Base-by-base conservation (phyloP, 2,113 vertebrate genomes). In the Pangasianodon hypophthalmus region DNA sequence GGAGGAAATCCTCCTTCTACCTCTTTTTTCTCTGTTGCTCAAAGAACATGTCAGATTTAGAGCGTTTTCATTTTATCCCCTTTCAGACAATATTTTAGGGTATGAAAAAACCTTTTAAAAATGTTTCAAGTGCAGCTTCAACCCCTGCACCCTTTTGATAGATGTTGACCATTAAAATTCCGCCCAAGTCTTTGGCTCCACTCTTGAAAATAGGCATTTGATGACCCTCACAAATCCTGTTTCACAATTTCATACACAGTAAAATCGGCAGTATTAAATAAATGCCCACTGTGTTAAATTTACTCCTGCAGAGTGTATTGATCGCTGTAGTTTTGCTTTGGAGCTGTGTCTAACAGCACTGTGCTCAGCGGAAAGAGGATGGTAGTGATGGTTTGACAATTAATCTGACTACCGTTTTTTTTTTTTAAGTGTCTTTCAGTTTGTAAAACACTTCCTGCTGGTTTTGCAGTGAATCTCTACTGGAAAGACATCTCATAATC, bases 201-300 rank as follows among this genome's bases (percentile, higher is more conserved):
- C 21, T 85, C 54, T 9, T 44, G 75, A 44, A 64, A 89, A 89
- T 79, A 83, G 14, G n/a, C 56, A 54, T 80, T 86, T 86, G 88
- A 86, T 86, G 84, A 80, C 84, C 56, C 73, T 79, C 71, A 89
- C 88, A 86, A 86, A 86, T 67, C 84, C 84, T 80, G 71, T 69
- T 89, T 32, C 21, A 86, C 84, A 86, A 86, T 86, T 80, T 79
- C 9, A 26, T 85, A 86, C 58, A 8, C 88, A 54, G 71, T 89
- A 89, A 89, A 89, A 86, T 86, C 21, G 8, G 84, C 73, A 67
- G 73, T 80, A 64, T 67, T 89, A 64, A 79, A 81, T 89, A 75
- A 86, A 89, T 37, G 73, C 84, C 88, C 77, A 86, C 54, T 52
- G 88, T 86, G 84, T 89, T 89, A 86, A 86, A 89, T 86, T 77